phyloP scores from a whole-genome alignment of 2,113 vertebrate genomes.

The Menura novaehollandiae region DNA sequence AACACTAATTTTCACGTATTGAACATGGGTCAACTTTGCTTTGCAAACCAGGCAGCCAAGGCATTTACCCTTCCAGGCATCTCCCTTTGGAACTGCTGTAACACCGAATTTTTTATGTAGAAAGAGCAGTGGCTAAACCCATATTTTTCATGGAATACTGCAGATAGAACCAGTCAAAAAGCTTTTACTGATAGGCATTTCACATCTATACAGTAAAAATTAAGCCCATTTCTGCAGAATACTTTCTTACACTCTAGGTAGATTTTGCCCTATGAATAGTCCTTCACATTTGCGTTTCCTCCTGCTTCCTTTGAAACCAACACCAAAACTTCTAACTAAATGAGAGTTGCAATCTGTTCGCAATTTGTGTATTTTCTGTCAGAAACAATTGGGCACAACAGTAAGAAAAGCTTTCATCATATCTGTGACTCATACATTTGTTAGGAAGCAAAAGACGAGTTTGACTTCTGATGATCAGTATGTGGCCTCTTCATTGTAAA shows the following conservation, averaged over 20 bases:
- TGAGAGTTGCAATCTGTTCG: background rate
- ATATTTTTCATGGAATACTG: background rate
- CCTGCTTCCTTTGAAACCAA: background rate
- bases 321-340: background rate
- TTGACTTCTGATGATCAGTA: background rate
- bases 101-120: background rate
- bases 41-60: background rate
- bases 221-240: background rate
- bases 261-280: background rate
- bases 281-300: background rate
- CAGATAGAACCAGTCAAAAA: background rate
- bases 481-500: constrained; percentile 40
- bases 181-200: background rate
- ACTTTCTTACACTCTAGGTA: background rate
- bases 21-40: background rate
- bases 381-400: background rate
- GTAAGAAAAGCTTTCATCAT: constrained; percentile 6
- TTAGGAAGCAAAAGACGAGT: background rate
- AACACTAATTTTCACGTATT: background rate
- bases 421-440: background rate
- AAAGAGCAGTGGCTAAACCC: background rate
- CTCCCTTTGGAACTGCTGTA: background rate
- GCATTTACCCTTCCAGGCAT: background rate
- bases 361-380: background rate
- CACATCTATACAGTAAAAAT: background rate